phyloP scores from a whole-genome alignment of 1,140 invertebrate species.

The Drosophila kepulauana region DNA sequence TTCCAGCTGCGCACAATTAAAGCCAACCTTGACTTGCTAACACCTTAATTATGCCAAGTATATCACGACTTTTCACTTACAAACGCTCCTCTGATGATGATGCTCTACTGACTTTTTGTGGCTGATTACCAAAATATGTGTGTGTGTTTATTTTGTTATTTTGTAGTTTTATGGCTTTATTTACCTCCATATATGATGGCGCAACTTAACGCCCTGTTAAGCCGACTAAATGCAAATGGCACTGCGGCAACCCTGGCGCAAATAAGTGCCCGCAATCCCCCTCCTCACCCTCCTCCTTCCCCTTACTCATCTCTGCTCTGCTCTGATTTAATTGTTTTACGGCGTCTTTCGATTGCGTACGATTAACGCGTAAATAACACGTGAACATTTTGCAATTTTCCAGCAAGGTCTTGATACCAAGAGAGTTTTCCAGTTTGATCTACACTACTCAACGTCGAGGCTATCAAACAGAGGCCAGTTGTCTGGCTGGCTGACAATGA shows the following conservation, averaged over 20 bases:
- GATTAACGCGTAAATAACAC: constrained; percentile 70
- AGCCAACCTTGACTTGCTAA: constrained; percentile 76
- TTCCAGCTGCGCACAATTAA: constrained; percentile 48
- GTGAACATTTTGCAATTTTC: constrained; percentile 80
- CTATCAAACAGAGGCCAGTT: constrained; percentile 31
- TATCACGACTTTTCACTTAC: not conserved
- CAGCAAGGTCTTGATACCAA: constrained; percentile 41
- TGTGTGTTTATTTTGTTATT: constrained; percentile 38
- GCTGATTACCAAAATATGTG: constrained; percentile 31
- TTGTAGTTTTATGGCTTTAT: constrained; percentile 55
- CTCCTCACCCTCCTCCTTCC: not conserved
- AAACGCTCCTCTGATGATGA: constrained; percentile 1
- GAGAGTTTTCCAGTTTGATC: constrained; percentile 27
- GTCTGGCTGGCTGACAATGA: constrained; percentile 57
- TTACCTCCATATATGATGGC: constrained; percentile 36
- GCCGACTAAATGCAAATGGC: constrained; percentile 74
- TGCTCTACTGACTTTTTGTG: constrained; percentile 22
- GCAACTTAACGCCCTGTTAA: constrained; percentile 82
- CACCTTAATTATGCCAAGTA: constrained; percentile 36
- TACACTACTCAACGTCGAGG: not conserved
- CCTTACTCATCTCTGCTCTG: not conserved
- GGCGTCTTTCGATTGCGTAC: constrained; percentile 70
- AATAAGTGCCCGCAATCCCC: constrained; percentile 58
- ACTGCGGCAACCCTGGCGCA: constrained; percentile 66
- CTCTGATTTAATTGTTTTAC: constrained; percentile 61